These are phyloP conservation scores for Parasteatoda lunata DNA, from an alignment of 2,888 invertebrate species.

Conservation along the genomic window DNA sequence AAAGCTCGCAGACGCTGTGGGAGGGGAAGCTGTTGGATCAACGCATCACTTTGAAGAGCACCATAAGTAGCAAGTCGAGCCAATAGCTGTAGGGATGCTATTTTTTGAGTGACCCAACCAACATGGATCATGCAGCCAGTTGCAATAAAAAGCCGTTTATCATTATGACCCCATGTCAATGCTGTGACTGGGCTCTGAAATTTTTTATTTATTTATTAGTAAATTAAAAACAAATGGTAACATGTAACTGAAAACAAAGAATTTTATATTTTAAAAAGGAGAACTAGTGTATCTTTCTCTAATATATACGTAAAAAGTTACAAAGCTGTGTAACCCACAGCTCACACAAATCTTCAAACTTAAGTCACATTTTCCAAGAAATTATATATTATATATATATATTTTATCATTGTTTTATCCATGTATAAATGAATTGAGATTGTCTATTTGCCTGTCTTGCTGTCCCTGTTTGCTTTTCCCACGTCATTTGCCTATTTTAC, in stretches of 20 bases:
- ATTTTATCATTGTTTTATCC: no score
- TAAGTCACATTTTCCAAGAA: no score
- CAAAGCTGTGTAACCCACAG: no score
- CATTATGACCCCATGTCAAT: slow-evolving; percentile 98
- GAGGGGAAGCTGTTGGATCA: slow-evolving; percentile 86
- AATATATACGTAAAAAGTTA: no score
- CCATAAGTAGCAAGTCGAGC: slow-evolving; percentile 81
- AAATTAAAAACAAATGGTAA: background rate
- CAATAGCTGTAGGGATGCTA: slow-evolving; percentile 91
- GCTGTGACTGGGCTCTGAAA: slow-evolving; percentile 88
- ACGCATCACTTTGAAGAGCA: slow-evolving; percentile 79
- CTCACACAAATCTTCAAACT: no score
- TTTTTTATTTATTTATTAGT: no score
- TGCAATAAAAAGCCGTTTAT: slow-evolving; percentile 93
- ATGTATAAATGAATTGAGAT: no score
- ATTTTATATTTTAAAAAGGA: background rate
- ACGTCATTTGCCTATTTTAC: no score
- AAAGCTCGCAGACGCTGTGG: slow-evolving; percentile 90
- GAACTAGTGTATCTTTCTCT: no score
- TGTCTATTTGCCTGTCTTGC: no score
- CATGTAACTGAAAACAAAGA: background rate
- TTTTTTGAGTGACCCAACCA: slow-evolving; percentile 92
- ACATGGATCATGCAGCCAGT: slow-evolving; percentile 91
- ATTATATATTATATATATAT: no score
- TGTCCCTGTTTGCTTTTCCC: no score